Conservation (phyloP, 2,797 vertebrate species). For the Micrastur ruficollis region DNA sequence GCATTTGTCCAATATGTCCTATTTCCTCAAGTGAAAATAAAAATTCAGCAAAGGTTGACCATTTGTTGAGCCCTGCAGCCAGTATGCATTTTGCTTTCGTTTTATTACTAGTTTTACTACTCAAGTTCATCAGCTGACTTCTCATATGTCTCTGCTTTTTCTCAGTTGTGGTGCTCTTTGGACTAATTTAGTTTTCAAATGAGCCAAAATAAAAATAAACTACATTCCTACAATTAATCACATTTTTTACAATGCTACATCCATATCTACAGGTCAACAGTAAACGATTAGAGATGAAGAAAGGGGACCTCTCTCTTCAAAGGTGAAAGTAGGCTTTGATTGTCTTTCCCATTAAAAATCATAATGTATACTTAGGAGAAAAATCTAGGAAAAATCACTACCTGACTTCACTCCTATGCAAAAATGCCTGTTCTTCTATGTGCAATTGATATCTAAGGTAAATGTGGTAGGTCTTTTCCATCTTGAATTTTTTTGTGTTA, state of each 20-base stretch:
- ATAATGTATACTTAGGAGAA: not conserved
- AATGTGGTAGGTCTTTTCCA: not conserved
- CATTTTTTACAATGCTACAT: not conserved
- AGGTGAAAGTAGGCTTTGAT: not conserved
- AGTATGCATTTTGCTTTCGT: not conserved
- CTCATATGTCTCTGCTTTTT: not conserved
- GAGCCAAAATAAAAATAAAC: not conserved
- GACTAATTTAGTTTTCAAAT: not conserved
- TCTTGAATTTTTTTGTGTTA: not conserved
- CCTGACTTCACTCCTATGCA: not conserved
- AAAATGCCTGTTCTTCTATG: not conserved
- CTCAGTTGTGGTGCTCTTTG: not conserved
- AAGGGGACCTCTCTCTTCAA: not conserved
- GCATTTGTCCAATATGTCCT: not conserved
- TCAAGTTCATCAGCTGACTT: not conserved
- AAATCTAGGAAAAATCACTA: not conserved
- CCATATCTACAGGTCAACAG: not conserved
- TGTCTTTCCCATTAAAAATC: not conserved
- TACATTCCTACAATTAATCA: not conserved
- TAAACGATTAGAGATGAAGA: not conserved
- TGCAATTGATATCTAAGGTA: not conserved
- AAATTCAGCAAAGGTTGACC: not conserved
- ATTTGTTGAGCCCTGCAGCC: not conserved
- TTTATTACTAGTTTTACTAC: not conserved
- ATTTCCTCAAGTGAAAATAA: not conserved